Evolutionary conservation across 2,797 vertebrate species (phyloP).

Genomic region (Bufotes viridis): DNA sequence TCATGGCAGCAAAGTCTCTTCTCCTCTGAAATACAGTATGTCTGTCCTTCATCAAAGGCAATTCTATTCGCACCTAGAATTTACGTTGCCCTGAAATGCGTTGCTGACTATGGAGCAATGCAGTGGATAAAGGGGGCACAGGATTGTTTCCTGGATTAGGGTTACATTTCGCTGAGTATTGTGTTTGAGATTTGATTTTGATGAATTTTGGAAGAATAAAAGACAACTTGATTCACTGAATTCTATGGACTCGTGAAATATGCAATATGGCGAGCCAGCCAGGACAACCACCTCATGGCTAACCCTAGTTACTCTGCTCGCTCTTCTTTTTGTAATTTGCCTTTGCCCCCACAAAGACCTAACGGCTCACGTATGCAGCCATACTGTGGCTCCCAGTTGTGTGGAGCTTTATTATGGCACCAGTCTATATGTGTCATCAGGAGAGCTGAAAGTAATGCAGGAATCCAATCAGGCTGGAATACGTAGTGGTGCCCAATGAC

Average conservation of each 20-base stretch:
- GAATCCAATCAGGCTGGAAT: no score
- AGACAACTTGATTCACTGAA: not conserved
- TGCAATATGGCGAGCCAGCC: not conserved
- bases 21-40: not conserved
- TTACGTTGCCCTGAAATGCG: not conserved
- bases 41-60: not conserved
- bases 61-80: not conserved
- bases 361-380: no score
- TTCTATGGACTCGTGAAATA: not conserved
- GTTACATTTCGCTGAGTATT: not conserved
- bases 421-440: no score
- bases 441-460: no score
- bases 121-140: not conserved
- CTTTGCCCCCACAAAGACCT: no score
- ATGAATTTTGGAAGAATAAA: not conserved
- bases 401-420: no score
- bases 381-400: no score
- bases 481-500: no score
- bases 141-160: not conserved
- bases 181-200: not conserved
- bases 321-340: no score
- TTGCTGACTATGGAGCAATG: not conserved
- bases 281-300: no score
- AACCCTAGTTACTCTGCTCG: no score
- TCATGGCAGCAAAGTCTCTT: constrained; percentile 35